Conservation (phyloP, 2,888 invertebrate genomes). For the Cephus nigrinus region DNA sequence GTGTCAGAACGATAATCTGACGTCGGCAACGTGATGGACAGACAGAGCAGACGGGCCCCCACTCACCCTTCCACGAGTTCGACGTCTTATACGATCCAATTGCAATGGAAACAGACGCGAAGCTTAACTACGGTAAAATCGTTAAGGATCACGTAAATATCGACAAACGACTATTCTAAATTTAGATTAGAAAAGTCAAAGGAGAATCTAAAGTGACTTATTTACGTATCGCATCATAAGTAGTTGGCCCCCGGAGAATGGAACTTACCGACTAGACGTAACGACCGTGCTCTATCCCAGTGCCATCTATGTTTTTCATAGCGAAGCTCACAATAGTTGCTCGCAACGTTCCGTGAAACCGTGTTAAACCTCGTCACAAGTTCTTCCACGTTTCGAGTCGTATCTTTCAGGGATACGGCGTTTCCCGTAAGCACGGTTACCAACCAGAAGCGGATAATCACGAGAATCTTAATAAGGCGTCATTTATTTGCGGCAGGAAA, state of each 20-base stretch:
- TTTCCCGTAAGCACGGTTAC: not conserved
- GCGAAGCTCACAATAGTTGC: not conserved
- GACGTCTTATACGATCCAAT: not conserved
- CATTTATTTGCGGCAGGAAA: slow-evolving; percentile 19
- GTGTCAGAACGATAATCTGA: slow-evolving; percentile 67
- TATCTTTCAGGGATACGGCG: not conserved
- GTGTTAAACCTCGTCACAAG: not conserved
- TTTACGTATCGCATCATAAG: not conserved
- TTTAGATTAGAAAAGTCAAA: not conserved
- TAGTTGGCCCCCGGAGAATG: not conserved
- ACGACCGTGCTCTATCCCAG: not conserved
- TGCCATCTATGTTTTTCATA: not conserved
- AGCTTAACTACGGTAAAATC: not conserved
- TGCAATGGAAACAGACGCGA: not conserved
- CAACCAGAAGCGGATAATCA: not conserved
- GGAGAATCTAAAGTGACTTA: not conserved
- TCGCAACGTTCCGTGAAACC: not conserved
- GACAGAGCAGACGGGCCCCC: slow-evolving; percentile 55
- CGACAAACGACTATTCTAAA: not conserved
- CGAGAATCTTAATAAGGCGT: slow-evolving; percentile 19
- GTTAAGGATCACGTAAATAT: not conserved
- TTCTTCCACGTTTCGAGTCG: not conserved
- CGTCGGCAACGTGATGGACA: slow-evolving; percentile 63
- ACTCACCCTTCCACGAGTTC: not conserved
- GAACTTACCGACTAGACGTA: not conserved